Base-by-base conservation (phyloP, 2,888 invertebrate genomes). In the Priocnemis perturbator region DNA sequence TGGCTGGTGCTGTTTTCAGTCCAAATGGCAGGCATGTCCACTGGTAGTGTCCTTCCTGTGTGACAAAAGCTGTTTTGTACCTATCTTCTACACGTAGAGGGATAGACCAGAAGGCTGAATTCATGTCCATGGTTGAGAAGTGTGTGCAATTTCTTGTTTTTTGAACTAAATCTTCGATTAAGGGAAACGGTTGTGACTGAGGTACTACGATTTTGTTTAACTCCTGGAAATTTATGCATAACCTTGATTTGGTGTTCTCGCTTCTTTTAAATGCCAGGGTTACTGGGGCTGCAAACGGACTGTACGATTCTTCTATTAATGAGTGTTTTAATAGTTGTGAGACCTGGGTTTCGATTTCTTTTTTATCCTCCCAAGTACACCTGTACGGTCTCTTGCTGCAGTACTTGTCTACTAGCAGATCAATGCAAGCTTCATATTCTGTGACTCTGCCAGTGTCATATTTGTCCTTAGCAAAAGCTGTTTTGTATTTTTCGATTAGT, bases 261-360 rank as follows among this genome's bases (percentile, higher is more conserved):
- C n/a, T n/a, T n/a, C n/a, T n/a, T n/a, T n/a, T n/a, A n/a, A n/a
- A n/a, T n/a, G n/a, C n/a, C n/a, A n/a, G n/a, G n/a, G n/a, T n/a
- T n/a, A n/a, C n/a, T n/a, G n/a, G n/a, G n/a, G n/a, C n/a, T n/a
- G 80, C 78, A 64, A 76, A 80, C n/a, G 80, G 76, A 48, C 79
- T 77, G 21, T 74, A 73, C 4, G 81, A 80, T 64, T 78, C 76
- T 70, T 81, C 82, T 3, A 81, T 79, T 17, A 81, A 20, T 4
- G 68, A 66, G 50, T 61, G 70, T 9, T 78, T 65, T 68, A 83
- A 45, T 65, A 81, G 26, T 67, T 76, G 67, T 56, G 64, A 23
- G 4, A 82, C 61, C 67, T 83, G 80, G 9, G 61, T 9, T 73
- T 81, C 73, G 44, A 81, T 82, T 74, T 79, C 78, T 65, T 70